Conservation (phyloP, 2,797 vertebrate genomes). For the Heteromormyrus szaboi region DNA sequence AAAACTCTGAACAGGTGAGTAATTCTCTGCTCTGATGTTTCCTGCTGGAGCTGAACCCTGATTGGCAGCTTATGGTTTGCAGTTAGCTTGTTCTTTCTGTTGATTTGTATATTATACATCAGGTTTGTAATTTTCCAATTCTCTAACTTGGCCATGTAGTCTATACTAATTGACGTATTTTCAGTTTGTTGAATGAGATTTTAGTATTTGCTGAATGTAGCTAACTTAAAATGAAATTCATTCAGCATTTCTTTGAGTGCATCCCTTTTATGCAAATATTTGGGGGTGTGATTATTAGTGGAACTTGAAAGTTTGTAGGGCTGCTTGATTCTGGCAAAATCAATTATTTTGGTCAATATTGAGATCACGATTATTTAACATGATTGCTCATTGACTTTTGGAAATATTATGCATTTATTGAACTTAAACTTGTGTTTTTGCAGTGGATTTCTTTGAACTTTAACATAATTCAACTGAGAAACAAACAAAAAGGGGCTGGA, state of each 20-base stretch:
- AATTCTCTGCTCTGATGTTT: not conserved
- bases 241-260: not conserved
- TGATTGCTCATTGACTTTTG: not conserved
- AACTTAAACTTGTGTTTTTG: not conserved
- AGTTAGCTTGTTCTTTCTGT: not conserved
- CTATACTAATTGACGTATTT: not conserved
- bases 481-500: not conserved
- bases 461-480: not conserved
- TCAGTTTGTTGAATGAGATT: not conserved
- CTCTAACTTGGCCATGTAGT: not conserved
- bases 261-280: not conserved
- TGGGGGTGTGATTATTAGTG: not conserved
- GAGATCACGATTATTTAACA: not conserved
- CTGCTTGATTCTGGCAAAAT: not conserved
- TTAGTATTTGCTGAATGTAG: not conserved
- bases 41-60: not conserved
- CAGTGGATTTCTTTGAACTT: not conserved
- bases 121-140: not conserved
- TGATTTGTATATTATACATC: not conserved
- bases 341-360: not conserved
- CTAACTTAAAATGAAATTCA: not conserved
- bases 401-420: not conserved
- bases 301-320: not conserved
- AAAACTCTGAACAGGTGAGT: constrained; percentile 86
- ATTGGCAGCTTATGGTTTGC: not conserved